Base-by-base conservation (phyloP, 2,888 invertebrate species). In the Sarcophaga rosellei region DNA sequence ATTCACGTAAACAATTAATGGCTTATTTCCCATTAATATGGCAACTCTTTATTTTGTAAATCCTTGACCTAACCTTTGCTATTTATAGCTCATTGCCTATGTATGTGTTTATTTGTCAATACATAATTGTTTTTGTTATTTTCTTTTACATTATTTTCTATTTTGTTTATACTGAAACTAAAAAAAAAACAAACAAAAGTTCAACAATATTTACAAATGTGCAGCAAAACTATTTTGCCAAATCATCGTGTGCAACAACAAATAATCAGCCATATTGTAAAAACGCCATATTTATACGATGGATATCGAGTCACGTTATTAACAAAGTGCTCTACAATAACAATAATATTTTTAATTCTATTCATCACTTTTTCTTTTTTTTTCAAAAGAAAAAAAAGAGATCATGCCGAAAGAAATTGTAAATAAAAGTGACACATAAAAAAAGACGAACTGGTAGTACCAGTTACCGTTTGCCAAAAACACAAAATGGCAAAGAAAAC, bases 171-270 rank as follows among this genome's bases (percentile, higher is more conserved):
- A 35, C 1, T 35, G 35, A 35, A 35, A 35, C 35, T 35, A 35
- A 8, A 1, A 35, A 1, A 35, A 35, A 25, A 35, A 35, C 35
- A 35, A 35, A 35, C 35, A 35, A 10, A 35, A 35, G 8, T 35
- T 8, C 17, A 17, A 53, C 17, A 53, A 53, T 72, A 75, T 69
- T 63, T 69, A 72, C 70, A 72, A 82, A 74, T 73, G 12, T 77
- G 21, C 63, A n/a, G 6, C 59, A n/a, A 73, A 59, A 17, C 2
- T 17, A 75, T 70, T 70, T 21, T 75, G 85, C 72, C 4, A 83
- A 78, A 21, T 86, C 85, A 86, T 83, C 70, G 80, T 83, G 85
- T 83, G 85, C 86, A 83, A 86, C 78, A 69, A 70, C 53, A 72
- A 53, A 61, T 53, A 65, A 83, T 70, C 63, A 74, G 62, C 15